These are phyloP conservation scores for Falco naumanni DNA, from an alignment of 2,797 vertebrate genomes.

Conservation along the genomic window DNA sequence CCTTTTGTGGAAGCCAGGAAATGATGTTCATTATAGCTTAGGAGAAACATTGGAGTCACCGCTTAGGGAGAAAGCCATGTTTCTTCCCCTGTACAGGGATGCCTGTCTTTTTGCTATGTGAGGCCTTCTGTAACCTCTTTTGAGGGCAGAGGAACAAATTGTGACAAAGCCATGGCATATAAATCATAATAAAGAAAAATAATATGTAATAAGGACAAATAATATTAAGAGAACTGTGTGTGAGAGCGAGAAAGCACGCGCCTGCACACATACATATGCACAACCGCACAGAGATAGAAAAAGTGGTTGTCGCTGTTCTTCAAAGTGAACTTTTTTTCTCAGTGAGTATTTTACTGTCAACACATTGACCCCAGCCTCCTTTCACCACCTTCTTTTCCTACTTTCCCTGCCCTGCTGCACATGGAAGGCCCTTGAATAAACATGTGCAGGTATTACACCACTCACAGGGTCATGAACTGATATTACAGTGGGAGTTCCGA, in stretches of 20 bases:
- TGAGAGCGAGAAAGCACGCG: background rate
- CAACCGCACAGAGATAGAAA: background rate
- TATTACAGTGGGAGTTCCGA: background rate
- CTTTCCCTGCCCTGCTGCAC: background rate
- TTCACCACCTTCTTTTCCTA: background rate
- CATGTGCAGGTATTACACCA: background rate
- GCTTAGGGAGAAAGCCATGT: background rate
- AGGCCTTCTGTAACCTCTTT: slow-evolving; percentile 38
- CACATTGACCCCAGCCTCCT: background rate
- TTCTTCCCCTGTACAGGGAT: background rate
- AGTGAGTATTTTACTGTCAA: background rate
- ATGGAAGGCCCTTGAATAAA: background rate
- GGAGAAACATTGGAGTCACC: background rate
- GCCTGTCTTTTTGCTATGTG: background rate
- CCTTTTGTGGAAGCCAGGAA: background rate
- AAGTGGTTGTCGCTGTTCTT: background rate
- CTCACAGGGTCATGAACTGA: background rate
- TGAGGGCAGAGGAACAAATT: slow-evolving; percentile 55
- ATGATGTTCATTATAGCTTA: background rate
- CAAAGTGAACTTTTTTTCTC: background rate
- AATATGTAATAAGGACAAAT: slow-evolving; percentile 61
- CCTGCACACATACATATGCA: background rate
- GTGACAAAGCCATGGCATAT: slow-evolving; percentile 53
- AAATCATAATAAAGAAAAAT: slow-evolving; percentile 69
- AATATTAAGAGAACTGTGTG: slow-evolving; percentile 27